Conservation (phyloP, 92 coral and sea anemone species). For the Palythoa grandis region DNA sequence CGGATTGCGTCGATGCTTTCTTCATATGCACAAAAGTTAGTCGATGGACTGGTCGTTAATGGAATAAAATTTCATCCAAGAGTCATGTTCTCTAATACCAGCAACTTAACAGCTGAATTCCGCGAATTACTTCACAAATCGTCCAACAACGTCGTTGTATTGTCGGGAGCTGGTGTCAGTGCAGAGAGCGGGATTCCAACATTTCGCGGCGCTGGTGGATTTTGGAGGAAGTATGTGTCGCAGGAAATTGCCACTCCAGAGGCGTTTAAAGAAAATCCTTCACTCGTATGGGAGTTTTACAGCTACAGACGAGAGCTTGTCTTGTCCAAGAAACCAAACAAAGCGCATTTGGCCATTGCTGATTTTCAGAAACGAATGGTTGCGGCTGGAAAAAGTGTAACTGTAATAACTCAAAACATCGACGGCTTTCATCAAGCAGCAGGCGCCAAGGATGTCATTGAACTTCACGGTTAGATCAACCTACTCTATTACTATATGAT, state of each 20-base stretch:
- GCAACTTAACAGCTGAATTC: conserved; percentile 73
- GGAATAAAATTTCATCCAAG: background rate
- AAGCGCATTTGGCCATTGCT: conserved; percentile 92
- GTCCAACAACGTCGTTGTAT: conserved; percentile 72
- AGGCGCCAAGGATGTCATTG: conserved; percentile 88
- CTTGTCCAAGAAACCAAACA: conserved; percentile 85
- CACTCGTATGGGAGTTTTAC: conserved; percentile 99
- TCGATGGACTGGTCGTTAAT: background rate
- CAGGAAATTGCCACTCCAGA: conserved; percentile 82
- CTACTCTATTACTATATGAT: background rate
- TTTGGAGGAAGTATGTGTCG: conserved; percentile 92
- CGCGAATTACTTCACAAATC: conserved; percentile 67
- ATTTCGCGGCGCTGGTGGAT: conserved; percentile 97
- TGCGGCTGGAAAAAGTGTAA: conserved; percentile 67
- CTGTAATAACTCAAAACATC: conserved; percentile 93
- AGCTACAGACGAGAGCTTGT: conserved; percentile 95
- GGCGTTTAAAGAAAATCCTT: conserved; percentile 81
- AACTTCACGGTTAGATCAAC: conserved; percentile 79
- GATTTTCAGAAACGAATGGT: conserved; percentile 81
- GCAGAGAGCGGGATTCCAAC: conserved; percentile 99
- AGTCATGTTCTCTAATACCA: conserved; percentile 31
- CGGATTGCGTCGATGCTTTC: background rate
- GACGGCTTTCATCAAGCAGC: conserved; percentile 94
- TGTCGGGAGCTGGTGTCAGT: conserved; percentile 95
- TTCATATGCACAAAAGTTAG: background rate